Evolutionary conservation across 2,113 vertebrate genomes (phyloP).

Genomic region (Beaufortia kweichowensis): DNA sequence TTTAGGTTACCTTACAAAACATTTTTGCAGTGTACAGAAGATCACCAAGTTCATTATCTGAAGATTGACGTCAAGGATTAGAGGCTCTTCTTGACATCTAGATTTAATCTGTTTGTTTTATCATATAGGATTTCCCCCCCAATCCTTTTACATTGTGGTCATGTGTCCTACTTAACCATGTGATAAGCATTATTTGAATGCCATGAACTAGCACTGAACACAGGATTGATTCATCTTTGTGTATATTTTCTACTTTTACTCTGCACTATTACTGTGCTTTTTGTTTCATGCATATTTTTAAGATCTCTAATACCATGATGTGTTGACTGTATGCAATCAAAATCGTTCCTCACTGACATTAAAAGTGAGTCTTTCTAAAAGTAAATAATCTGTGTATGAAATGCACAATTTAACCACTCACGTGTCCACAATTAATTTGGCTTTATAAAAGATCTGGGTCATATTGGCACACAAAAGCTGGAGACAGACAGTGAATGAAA

Average conservation of each 20-base stretch:
- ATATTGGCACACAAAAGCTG: not conserved
- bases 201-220: no score
- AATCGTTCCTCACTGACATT: no score
- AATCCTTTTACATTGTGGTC: not conserved
- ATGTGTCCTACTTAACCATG: not conserved
- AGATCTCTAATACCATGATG: constrained; percentile 10
- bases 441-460: not conserved
- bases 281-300: not conserved
- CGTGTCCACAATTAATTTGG: not conserved
- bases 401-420: not conserved
- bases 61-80: not conserved
- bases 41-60: no score
- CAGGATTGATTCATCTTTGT: no score
- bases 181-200: no score
- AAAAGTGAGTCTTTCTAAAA: no score
- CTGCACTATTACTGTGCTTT: not conserved
- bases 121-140: not conserved
- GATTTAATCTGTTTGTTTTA: not conserved
- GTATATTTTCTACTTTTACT: no score
- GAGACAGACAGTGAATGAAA: not conserved
- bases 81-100: constrained; percentile 7
- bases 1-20: no score
- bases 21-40: no score
- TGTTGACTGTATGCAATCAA: not conserved
- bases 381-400: no score